Conservation (phyloP, 2,113 vertebrate species). For the Turnix velox region DNA sequence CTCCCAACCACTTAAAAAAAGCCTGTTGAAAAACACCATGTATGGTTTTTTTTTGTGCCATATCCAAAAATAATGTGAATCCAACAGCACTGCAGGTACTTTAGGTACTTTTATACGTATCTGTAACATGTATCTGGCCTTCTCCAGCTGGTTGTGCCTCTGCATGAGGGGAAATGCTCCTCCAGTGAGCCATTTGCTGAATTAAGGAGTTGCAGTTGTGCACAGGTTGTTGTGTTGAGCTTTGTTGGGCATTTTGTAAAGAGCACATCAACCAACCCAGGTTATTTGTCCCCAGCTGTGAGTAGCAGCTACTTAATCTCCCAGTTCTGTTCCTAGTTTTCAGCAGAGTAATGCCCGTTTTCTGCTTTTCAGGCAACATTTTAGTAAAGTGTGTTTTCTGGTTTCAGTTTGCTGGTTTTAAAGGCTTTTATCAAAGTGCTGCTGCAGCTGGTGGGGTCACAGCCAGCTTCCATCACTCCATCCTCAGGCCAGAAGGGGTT, state of each 20-base stretch:
- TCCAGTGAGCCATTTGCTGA: neutral
- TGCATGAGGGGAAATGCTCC: neutral
- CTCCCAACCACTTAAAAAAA: neutral
- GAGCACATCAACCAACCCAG: neutral
- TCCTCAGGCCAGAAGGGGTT: neutral
- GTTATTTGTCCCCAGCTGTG: neutral
- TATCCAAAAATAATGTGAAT: neutral
- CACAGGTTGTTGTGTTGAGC: neutral
- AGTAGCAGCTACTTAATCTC: neutral
- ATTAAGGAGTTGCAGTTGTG: neutral
- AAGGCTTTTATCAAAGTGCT: neutral
- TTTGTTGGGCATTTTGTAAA: neutral
- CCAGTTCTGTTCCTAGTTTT: neutral
- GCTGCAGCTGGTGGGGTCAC: neutral
- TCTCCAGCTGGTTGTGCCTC: neutral
- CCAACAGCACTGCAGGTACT: neutral
- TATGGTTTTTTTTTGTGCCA: neutral
- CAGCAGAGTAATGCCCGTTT: neutral
- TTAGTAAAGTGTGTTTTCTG: neutral
- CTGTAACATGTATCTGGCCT: neutral
- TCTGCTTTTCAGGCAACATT: no score
- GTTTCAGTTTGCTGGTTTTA: rapidly evolving
- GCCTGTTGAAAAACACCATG: neutral
- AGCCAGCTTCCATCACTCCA: rapidly evolving
- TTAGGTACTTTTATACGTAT: neutral